Percentiles rank a stretch among this genome's conserved stretches.
Evolutionary conservation across 2,797 vertebrate genomes (phyloP).

Genomic region (Sebastes miniatus): DNA sequence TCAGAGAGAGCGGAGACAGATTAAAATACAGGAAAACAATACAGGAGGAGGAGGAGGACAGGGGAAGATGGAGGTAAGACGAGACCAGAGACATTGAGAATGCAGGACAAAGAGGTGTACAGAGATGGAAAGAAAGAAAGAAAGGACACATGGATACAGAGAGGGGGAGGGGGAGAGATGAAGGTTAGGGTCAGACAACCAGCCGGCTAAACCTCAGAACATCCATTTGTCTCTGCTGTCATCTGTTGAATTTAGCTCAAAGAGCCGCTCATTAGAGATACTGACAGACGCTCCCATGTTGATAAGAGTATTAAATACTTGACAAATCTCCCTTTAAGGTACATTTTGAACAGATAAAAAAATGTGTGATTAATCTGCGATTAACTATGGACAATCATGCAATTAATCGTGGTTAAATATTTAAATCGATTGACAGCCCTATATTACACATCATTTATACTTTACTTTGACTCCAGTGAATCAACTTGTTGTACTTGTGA

Average conservation of each 20-base stretch:
- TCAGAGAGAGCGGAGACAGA: not conserved
- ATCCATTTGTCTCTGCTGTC: slow-evolving; percentile 13
- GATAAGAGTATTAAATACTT: no score
- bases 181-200: not conserved
- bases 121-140: not conserved
- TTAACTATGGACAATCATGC: no score
- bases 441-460: not conserved
- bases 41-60: not conserved
- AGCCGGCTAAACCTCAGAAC: not conserved
- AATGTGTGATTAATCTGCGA: no score
- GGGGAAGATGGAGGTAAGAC: slow-evolving; percentile 20
- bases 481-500: not conserved
- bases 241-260: slow-evolving; percentile 6
- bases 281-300: not conserved
- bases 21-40: slow-evolving; percentile 22
- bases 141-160: not conserved
- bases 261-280: not conserved
- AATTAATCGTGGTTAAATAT: no score
- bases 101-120: slow-evolving; percentile 3
- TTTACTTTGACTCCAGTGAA: not conserved
- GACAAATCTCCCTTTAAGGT: no score
- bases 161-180: not conserved
- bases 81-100: slow-evolving; percentile 29
- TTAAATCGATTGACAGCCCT: no score
- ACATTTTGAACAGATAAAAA: no score